These are phyloP conservation scores for Phasianus colchicus DNA, from an alignment of 2,113 vertebrate genomes.

Conservation along the genomic window DNA sequence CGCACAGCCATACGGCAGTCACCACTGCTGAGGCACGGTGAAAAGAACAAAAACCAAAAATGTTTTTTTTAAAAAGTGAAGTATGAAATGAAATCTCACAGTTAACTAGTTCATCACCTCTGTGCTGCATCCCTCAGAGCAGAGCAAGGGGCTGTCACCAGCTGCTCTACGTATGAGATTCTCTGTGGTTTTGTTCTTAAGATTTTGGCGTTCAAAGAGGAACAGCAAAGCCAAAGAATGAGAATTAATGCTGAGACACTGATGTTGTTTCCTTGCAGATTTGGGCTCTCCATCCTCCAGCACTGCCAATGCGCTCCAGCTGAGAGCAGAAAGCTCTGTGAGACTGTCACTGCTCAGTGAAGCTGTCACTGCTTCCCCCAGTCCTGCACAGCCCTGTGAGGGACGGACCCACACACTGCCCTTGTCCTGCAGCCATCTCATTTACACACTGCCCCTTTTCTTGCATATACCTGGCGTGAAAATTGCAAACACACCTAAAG, in stretches of 20 bases:
- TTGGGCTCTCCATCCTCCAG: not conserved
- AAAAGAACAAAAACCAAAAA: constrained; percentile 46
- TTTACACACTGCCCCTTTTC: not conserved
- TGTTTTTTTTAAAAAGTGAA: constrained; percentile 46
- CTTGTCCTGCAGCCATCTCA: not conserved
- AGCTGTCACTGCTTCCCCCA: not conserved
- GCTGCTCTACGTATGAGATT: not conserved
- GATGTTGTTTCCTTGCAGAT: not conserved
- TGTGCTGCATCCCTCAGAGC: not conserved
- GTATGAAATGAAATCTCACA: not conserved
- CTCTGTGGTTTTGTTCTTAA: not conserved
- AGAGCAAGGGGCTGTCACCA: not conserved
- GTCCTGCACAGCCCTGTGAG: no score
- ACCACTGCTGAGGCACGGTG: constrained; percentile 29
- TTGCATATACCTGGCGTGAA: not conserved
- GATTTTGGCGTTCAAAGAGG: not conserved
- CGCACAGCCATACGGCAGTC: constrained; percentile 38
- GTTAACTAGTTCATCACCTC: not conserved
- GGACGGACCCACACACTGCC: not conserved
- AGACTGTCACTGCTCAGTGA: not conserved
- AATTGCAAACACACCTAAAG: not conserved
- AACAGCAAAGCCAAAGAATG: constrained; percentile 6
- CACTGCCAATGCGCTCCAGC: not conserved
- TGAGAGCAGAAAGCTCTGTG: not conserved
- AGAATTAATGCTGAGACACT: not conserved